phyloP scores from a whole-genome alignment of 2,888 invertebrate species.

The Notodonta ziczac region DNA sequence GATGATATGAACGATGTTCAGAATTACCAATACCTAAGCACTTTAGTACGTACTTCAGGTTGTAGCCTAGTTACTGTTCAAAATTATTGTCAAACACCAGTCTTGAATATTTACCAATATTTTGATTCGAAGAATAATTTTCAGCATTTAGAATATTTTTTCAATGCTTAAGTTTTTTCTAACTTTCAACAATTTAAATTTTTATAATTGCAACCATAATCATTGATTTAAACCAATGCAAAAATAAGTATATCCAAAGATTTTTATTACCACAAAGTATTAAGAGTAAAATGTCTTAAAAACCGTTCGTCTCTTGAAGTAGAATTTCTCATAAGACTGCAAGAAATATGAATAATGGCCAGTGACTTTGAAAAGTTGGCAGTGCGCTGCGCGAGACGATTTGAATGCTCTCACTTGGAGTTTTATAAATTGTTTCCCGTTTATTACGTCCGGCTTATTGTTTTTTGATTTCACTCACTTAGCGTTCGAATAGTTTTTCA shows the following conservation, averaged over 20 bases:
- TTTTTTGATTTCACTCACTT: constrained; percentile 38
- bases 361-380: constrained; percentile 62
- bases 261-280: constrained; percentile 23
- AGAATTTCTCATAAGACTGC: constrained; percentile 49
- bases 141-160: too few relatives aligned
- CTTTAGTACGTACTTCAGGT: too few relatives aligned
- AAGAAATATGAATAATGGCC: constrained; percentile 59
- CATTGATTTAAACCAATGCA: not conserved
- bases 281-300: constrained; percentile 33
- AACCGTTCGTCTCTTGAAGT: constrained; percentile 24
- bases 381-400: constrained; percentile 41
- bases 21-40: too few relatives aligned
- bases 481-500: constrained; percentile 33
- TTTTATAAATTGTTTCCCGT: constrained; percentile 55
- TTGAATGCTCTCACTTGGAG: constrained; percentile 43
- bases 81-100: too few relatives aligned
- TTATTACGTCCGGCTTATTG: constrained; percentile 45
- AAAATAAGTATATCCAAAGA: constrained; percentile 7
- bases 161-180: too few relatives aligned
- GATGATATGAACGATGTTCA: too few relatives aligned
- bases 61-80: too few relatives aligned
- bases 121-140: too few relatives aligned
- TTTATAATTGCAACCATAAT: not conserved
- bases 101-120: too few relatives aligned
- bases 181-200: not conserved